Conservation (phyloP, 2,113 vertebrate species). For the Nesogale talazaci region DNA sequence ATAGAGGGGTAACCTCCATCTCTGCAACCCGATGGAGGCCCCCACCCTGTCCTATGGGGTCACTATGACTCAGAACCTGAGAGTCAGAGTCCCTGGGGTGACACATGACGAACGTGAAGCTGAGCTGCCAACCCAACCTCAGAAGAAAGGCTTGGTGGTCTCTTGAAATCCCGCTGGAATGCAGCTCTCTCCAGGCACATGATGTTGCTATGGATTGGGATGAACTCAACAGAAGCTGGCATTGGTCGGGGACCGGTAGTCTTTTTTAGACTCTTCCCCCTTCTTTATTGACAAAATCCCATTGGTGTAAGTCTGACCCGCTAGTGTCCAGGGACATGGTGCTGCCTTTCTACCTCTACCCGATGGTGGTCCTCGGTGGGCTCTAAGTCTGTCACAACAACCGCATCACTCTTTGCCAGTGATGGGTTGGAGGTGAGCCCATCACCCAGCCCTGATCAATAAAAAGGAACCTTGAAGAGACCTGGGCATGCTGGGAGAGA, state of each 20-base stretch:
- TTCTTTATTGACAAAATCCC: not conserved
- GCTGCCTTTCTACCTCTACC: not conserved
- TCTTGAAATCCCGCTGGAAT: not conserved
- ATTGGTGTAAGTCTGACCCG: not conserved
- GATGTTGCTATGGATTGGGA: not conserved
- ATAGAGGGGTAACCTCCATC: too few species aligned
- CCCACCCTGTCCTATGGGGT: too few species aligned
- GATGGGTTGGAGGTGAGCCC: not conserved
- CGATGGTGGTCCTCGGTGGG: not conserved
- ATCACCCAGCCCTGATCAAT: not conserved
- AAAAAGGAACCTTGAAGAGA: not conserved
- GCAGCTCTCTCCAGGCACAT: not conserved
- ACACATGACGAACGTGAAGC: too few species aligned
- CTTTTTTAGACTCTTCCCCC: accelerated
- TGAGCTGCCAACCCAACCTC: not conserved
- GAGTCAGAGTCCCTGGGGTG: too few species aligned
- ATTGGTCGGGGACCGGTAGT: not conserved
- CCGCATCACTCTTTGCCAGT: not conserved
- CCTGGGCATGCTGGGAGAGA: not conserved
- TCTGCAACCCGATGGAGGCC: too few species aligned
- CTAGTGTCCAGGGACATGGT: not conserved
- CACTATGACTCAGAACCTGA: too few species aligned
- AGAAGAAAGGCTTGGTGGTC: not conserved
- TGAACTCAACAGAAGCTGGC: not conserved
- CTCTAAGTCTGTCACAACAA: not conserved